Percentiles rank a stretch among this genome's conserved stretches.
These are phyloP conservation scores for Xenus cinereus DNA, from an alignment of 2,113 vertebrate genomes.

Conservation along the genomic window DNA sequence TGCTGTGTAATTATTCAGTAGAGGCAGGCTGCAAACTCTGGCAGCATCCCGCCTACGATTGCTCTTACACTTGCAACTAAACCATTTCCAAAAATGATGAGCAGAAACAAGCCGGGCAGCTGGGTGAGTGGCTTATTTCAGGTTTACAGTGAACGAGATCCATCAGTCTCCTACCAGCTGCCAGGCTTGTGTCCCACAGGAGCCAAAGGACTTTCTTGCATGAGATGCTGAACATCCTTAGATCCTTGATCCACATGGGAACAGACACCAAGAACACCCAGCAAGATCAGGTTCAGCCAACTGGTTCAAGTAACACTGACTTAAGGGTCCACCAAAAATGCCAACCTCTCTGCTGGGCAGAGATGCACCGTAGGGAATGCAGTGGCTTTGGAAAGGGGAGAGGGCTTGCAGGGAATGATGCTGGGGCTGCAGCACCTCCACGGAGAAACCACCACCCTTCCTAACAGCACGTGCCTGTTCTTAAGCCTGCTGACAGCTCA, in stretches of 20 bases:
- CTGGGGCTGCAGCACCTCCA: background rate
- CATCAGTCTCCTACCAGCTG: background rate
- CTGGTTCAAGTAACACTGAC: background rate
- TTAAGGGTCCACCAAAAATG: rapidly evolving
- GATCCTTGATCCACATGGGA: rapidly evolving
- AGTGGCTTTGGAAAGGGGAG: background rate
- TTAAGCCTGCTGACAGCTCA: background rate
- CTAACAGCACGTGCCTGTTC: background rate
- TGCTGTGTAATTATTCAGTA: background rate
- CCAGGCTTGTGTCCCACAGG: background rate
- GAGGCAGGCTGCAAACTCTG: background rate
- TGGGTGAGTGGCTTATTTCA: background rate
- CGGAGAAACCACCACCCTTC: background rate
- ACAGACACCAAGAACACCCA: background rate
- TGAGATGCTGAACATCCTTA: rapidly evolving
- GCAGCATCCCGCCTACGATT: background rate
- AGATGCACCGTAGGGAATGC: rapidly evolving
- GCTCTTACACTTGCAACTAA: background rate
- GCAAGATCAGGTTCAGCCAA: background rate
- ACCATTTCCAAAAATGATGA: background rate
- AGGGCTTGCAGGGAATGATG: background rate
- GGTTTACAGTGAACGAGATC: background rate
- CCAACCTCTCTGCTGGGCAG: background rate
- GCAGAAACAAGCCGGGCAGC: background rate
- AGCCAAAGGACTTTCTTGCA: background rate